Percentiles rank a stretch among this genome's conserved stretches.
These are phyloP conservation scores for Tetragnatha montana DNA, from an alignment of 2,888 invertebrate genomes.

Conservation along the genomic window DNA sequence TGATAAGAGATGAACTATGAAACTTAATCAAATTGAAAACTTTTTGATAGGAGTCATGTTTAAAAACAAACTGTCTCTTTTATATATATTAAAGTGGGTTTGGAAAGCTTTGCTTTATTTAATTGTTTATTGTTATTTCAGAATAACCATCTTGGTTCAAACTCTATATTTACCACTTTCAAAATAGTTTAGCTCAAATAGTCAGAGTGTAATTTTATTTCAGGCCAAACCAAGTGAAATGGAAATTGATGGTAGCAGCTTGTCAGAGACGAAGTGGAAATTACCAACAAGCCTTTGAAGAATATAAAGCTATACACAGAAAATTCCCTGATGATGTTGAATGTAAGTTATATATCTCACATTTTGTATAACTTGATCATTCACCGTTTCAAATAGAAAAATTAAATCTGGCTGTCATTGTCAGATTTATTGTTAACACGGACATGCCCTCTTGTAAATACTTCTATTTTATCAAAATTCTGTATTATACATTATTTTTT, in stretches of 20 bases:
- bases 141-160: not conserved
- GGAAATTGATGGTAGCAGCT: conserved; percentile 90
- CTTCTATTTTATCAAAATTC: too few relatives aligned
- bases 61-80: too few relatives aligned
- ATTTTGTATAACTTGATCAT: too few relatives aligned
- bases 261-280: conserved; percentile 89
- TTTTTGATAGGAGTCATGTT: too few relatives aligned
- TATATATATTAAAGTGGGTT: not conserved
- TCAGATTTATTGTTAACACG: too few relatives aligned
- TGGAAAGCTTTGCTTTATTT: not conserved
- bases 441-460: too few relatives aligned
- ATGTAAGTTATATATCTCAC: conserved; percentile 79
- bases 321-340: conserved; percentile 96
- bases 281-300: conserved; percentile 87
- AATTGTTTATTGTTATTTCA: not conserved
- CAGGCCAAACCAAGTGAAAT: conserved; percentile 86
- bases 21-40: too few relatives aligned
- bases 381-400: too few relatives aligned
- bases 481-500: too few relatives aligned
- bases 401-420: too few relatives aligned
- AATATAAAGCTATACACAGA: conserved; percentile 89
- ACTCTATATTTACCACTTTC: not conserved
- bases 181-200: not conserved
- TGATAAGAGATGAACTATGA: not conserved
- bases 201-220: not conserved